phyloP scores from a whole-genome alignment of 64 coral and sea anemone genomes.

The Stichodactyla mertensii region DNA sequence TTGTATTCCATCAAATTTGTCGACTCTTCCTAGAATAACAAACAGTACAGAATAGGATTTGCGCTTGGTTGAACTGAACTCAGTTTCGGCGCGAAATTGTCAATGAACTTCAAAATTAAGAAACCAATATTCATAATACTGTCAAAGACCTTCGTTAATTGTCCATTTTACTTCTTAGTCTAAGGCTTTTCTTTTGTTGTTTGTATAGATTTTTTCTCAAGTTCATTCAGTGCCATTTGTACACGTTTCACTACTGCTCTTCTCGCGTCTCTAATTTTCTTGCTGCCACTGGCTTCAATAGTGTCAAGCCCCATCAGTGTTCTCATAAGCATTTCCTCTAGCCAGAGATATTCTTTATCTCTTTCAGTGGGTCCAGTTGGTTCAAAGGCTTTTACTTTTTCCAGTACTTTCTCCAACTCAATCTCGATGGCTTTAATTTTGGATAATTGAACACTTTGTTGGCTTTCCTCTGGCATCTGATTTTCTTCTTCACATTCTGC shows the following conservation, averaged over 20 bases:
- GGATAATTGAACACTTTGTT: background rate
- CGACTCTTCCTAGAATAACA: too few relatives aligned
- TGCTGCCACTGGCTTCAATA: slow-evolving; percentile 42
- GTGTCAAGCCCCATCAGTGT: slow-evolving; percentile 47
- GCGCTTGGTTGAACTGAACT: too few relatives aligned
- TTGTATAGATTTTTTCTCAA: slow-evolving; percentile 21
- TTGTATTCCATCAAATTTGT: too few relatives aligned
- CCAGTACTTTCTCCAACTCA: slow-evolving; percentile 6
- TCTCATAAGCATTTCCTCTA: slow-evolving; percentile 54
- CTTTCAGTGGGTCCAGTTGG: background rate
- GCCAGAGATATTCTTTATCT: slow-evolving; percentile 47
- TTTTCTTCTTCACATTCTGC: background rate
- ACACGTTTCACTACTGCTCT: slow-evolving; percentile 39
- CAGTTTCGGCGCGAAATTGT: too few relatives aligned
- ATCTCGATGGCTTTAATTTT: slow-evolving; percentile 35
- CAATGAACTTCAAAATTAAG: too few relatives aligned
- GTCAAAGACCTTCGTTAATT: background rate
- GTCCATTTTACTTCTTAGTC: background rate
- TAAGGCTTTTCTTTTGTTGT: background rate
- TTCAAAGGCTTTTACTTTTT: slow-evolving; percentile 32
- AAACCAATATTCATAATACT: too few relatives aligned
- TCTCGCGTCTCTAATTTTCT: slow-evolving; percentile 38
- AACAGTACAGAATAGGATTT: too few relatives aligned
- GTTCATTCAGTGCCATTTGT: slow-evolving; percentile 24
- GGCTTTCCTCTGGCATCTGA: background rate